Percentiles rank a stretch among this genome's conserved stretches.
Evolutionary conservation across 2,888 invertebrate species (phyloP).

Genomic region (Mesorhabditis belari): DNA sequence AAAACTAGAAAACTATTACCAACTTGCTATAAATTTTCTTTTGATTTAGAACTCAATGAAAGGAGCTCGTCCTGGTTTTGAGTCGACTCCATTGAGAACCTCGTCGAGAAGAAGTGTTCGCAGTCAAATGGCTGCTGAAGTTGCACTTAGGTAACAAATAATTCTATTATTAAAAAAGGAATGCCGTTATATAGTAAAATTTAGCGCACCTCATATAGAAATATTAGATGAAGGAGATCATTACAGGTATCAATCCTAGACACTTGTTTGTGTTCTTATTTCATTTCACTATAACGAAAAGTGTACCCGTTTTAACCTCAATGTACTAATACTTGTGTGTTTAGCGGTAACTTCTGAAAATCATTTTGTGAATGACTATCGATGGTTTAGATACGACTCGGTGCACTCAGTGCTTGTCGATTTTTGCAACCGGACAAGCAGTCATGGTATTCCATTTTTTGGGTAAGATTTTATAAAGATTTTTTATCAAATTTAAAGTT

Average conservation of each 20-base stretch:
- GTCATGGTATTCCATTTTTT: constrained; percentile 39
- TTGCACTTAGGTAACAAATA: background rate
- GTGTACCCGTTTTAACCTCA: too few relatives aligned
- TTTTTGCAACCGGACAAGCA: constrained; percentile 50
- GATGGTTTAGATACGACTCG: constrained; percentile 5
- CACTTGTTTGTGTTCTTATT: too few relatives aligned
- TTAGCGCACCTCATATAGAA: background rate
- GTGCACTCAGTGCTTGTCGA: constrained; percentile 34
- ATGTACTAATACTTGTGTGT: too few relatives aligned
- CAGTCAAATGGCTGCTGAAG: background rate
- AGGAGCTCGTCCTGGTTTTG: background rate
- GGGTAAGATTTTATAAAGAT: constrained; percentile 1
- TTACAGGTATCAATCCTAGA: too few relatives aligned
- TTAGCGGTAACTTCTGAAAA: too few relatives aligned
- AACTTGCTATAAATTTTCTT: background rate
- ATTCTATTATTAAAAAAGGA: too few relatives aligned
- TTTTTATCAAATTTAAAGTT: too few relatives aligned
- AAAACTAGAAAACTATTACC: too few relatives aligned
- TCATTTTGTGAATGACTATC: too few relatives aligned
- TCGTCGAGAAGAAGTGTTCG: background rate
- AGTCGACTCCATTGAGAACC: background rate
- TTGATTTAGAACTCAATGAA: background rate
- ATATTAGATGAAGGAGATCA: background rate
- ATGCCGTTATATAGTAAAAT: too few relatives aligned
- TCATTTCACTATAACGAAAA: too few relatives aligned